Conservation (phyloP, 2,888 invertebrate genomes). For the Caenorhabditis sulstoni region DNA sequence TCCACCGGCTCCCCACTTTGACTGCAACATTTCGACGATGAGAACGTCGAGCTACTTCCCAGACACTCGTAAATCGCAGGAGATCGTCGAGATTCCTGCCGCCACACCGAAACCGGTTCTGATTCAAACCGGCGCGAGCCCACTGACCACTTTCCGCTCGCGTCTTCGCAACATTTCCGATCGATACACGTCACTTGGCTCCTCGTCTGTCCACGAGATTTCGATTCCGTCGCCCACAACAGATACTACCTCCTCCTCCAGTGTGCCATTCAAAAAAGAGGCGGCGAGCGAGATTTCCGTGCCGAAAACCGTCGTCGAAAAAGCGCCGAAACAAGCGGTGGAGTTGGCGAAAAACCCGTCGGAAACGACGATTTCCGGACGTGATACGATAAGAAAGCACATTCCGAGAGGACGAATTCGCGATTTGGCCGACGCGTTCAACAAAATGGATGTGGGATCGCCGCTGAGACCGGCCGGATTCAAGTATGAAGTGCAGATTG, state of each 20-base stretch:
- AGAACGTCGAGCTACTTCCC: slow-evolving; percentile 9
- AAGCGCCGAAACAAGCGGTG: no score
- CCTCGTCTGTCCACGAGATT: not conserved
- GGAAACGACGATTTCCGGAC: not conserved
- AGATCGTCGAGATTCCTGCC: no score
- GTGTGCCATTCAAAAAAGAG: no score
- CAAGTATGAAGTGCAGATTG: no score
- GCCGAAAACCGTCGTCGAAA: no score
- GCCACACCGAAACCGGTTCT: not conserved
- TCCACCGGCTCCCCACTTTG: not conserved
- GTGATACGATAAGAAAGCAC: slow-evolving; percentile 44
- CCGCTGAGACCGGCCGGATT: not conserved
- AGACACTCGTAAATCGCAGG: not conserved
- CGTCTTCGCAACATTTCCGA: not conserved
- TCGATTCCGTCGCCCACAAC: not conserved
- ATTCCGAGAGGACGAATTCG: slow-evolving; percentile 52
- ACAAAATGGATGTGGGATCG: not conserved
- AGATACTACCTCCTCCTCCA: not conserved
- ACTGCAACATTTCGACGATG: not conserved
- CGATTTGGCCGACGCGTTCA: slow-evolving; percentile 47
- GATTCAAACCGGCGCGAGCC: not conserved
- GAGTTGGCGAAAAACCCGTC: not conserved
- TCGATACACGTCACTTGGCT: no score
- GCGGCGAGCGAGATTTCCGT: no score
- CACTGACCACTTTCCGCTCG: not conserved